These are phyloP conservation scores for Oscheius onirici DNA, from an alignment of 2,888 invertebrate species.

Conservation along the genomic window DNA sequence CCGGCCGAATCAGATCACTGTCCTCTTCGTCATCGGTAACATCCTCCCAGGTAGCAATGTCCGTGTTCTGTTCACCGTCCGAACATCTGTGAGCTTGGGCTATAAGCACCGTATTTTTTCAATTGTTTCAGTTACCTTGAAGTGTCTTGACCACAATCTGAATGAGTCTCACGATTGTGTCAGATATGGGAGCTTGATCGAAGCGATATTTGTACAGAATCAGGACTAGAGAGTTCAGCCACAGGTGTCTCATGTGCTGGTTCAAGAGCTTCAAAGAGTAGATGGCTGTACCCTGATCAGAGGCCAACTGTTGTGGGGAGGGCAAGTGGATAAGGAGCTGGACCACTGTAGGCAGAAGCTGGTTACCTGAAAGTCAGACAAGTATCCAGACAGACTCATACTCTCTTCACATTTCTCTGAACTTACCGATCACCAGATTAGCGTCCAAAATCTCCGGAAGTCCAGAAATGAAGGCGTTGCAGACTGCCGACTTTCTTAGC, in stretches of 20 bases:
- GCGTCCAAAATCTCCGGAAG: constrained; percentile 88
- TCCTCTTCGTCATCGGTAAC: constrained; percentile 39
- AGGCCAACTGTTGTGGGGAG: constrained; percentile 79
- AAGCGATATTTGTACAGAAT: constrained; percentile 86
- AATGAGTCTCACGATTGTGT: constrained; percentile 83
- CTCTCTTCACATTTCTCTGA: background rate
- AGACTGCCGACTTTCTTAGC: constrained; percentile 87
- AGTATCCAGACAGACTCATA: too few species aligned
- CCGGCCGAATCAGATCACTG: constrained; percentile 52
- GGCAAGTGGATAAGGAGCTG: constrained; percentile 84
- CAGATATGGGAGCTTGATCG: constrained; percentile 73
- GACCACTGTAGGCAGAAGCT: constrained; percentile 86
- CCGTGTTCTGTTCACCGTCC: constrained; percentile 38
- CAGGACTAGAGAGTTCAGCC: constrained; percentile 91
- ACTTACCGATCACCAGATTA: constrained; percentile 88
- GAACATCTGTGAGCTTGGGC: constrained; percentile 51
- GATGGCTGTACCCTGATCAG: constrained; percentile 78
- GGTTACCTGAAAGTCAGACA: constrained; percentile 74
- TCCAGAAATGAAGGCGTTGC: constrained; percentile 93
- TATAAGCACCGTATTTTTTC: constrained; percentile 18
- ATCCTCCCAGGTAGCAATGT: constrained; percentile 51
- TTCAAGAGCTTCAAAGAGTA: constrained; percentile 78
- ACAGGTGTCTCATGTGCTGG: constrained; percentile 79
- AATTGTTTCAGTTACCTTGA: constrained; percentile 74
- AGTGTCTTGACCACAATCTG: constrained; percentile 90